A percentile compares a stretch with the other conserved stretches of the same genome.
Conservation (phyloP, 2,113 vertebrate genomes). For the Xiphophorus couchianus region DNA sequence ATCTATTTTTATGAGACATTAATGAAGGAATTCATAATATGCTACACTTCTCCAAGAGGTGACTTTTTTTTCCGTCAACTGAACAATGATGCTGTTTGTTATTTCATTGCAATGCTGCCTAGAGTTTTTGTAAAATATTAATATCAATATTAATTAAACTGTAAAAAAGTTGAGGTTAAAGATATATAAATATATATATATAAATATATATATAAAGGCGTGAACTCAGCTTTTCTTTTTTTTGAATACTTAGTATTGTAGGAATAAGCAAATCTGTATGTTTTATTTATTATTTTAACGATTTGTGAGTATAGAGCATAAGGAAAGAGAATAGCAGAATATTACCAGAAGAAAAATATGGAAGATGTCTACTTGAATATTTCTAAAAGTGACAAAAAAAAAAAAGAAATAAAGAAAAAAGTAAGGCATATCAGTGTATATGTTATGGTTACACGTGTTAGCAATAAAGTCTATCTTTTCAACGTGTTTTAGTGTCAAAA, state of each 20-base stretch:
- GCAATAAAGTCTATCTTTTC: slow-evolving; percentile 91
- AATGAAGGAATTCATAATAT: slow-evolving; percentile 77
- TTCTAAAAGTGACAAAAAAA: slow-evolving; percentile 79
- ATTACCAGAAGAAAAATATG: slow-evolving; percentile 88
- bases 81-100: slow-evolving; percentile 82
- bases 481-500: slow-evolving; percentile 78
- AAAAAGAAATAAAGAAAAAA: slow-evolving; percentile 68
- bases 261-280: slow-evolving; percentile 88
- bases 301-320: slow-evolving; percentile 89
- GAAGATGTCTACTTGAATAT: slow-evolving; percentile 94
- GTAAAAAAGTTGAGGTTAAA: slow-evolving; percentile 84
- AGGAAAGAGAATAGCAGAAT: slow-evolving; percentile 84
- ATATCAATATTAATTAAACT: slow-evolving; percentile 86
- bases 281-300: slow-evolving; percentile 97
- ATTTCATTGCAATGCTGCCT: slow-evolving; percentile 85
- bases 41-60: slow-evolving; percentile 82
- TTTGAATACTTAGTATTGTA: slow-evolving; percentile 88
- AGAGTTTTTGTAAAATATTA: slow-evolving; percentile 85
- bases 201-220: slow-evolving; percentile 81
- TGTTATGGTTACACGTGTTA: slow-evolving; percentile 86
- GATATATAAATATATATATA: slow-evolving; percentile 59
- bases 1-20: slow-evolving; percentile 70
- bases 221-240: slow-evolving; percentile 83
- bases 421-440: slow-evolving; percentile 88
- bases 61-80: slow-evolving; percentile 72